phyloP scores from a whole-genome alignment of 1,140 invertebrate species.

The Prorops nasuta region DNA sequence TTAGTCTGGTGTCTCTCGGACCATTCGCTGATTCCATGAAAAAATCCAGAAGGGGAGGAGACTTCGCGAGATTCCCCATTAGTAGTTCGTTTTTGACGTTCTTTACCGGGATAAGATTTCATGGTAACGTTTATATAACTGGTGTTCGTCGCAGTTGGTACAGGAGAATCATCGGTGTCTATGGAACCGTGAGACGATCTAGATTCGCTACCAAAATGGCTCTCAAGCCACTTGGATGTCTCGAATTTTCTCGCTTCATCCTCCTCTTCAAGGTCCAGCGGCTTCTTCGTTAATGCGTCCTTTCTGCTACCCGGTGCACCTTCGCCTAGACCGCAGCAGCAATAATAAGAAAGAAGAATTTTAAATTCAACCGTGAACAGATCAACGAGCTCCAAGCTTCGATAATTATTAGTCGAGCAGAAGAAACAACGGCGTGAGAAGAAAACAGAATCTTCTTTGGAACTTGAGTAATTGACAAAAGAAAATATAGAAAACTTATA shows the following conservation, averaged over 20 bases:
- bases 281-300: constrained; percentile 75
- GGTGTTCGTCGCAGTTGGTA: constrained; percentile 56
- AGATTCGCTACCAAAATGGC: constrained; percentile 85
- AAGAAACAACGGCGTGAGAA: too few species aligned
- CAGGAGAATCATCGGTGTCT: constrained; percentile 50
- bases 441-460: too few species aligned
- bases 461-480: too few species aligned
- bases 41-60: constrained; percentile 58
- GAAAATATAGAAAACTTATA: too few species aligned
- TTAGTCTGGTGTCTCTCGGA: too few species aligned
- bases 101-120: constrained; percentile 61
- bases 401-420: too few species aligned
- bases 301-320: constrained; percentile 64
- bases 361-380: too few species aligned
- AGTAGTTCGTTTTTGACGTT: constrained; percentile 3
- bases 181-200: constrained; percentile 70
- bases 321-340: not conserved
- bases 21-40: constrained; percentile 76
- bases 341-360: too few species aligned
- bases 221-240: constrained; percentile 86
- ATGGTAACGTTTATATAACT: constrained; percentile 77
- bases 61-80: constrained; percentile 31
- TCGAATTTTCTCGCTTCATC: constrained; percentile 85
- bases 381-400: too few species aligned
- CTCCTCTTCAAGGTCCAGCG: constrained; percentile 81